Evolutionary conservation across 2,797 vertebrate species (phyloP).

Genomic region (Harpagifer antarcticus): DNA sequence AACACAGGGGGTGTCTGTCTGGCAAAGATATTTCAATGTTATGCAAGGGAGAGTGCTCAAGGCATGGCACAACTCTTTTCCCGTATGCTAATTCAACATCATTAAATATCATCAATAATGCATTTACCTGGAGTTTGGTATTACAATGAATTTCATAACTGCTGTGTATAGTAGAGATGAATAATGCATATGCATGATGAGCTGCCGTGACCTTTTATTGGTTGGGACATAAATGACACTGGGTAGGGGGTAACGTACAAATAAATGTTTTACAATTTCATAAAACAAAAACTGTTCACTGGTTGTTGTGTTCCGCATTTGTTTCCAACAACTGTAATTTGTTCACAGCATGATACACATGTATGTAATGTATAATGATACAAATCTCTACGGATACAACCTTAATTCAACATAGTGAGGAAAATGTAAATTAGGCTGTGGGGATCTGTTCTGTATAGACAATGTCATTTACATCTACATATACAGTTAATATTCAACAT

Average conservation of each 20-base stretch:
- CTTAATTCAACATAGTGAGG: slow-evolving; percentile 13
- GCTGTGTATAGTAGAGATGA: slow-evolving; percentile 55
- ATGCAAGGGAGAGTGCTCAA: slow-evolving; percentile 64
- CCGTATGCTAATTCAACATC: slow-evolving; percentile 74
- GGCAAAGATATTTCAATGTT: slow-evolving; percentile 56
- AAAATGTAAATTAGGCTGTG: slow-evolving; percentile 16
- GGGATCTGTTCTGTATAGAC: neutral
- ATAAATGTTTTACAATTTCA: neutral
- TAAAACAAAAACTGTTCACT: slow-evolving; percentile 1
- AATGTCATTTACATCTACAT: neutral
- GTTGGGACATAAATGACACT: slow-evolving; percentile 9
- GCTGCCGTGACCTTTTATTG: slow-evolving; percentile 19
- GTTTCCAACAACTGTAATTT: slow-evolving; percentile 3
- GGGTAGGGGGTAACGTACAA: neutral
- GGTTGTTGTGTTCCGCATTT: slow-evolving; percentile 4
- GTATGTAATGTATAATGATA: slow-evolving; percentile 20
- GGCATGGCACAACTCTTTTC: slow-evolving; percentile 62
- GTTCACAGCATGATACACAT: neutral
- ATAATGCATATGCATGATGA: slow-evolving; percentile 53
- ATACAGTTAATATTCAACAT: slow-evolving; percentile 4
- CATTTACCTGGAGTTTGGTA: slow-evolving; percentile 74
- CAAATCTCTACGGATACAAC: slow-evolving; percentile 24
- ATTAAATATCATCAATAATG: slow-evolving; percentile 83
- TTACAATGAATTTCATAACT: slow-evolving; percentile 69
- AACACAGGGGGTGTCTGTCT: slow-evolving; percentile 41